phyloP scores from a whole-genome alignment of 2,113 vertebrate genomes.

The Ibidorhyncha struthersii region DNA sequence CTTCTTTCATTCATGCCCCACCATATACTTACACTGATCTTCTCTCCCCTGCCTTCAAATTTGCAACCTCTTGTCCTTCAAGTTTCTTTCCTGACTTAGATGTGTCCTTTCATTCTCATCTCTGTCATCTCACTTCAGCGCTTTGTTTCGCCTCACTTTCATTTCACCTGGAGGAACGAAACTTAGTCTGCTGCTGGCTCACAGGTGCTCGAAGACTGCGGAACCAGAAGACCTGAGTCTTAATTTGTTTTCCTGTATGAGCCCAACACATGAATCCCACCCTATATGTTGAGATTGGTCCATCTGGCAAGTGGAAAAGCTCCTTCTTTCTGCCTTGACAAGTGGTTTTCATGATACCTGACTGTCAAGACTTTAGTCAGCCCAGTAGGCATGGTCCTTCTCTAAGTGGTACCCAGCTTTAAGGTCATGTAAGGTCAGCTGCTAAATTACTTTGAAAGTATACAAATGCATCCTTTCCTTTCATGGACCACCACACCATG shows the following conservation, averaged over 20 bases:
- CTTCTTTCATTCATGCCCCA: not conserved
- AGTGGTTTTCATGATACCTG: not conserved
- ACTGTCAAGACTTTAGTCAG: not conserved
- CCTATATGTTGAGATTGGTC: not conserved
- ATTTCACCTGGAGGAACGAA: accelerated
- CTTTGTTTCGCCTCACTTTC: not conserved
- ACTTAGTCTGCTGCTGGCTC: not conserved
- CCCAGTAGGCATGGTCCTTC: not conserved
- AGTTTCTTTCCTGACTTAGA: not conserved
- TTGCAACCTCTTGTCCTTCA: not conserved
- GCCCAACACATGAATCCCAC: accelerated
- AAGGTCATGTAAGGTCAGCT: not conserved
- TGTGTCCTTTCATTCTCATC: not conserved
- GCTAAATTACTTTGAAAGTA: not conserved
- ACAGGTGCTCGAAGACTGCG: accelerated
- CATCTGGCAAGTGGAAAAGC: not conserved
- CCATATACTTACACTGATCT: not conserved
- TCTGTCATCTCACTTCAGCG: not conserved
- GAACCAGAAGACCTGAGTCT: not conserved
- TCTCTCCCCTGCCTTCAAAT: not conserved
- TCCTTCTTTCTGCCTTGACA: not conserved
- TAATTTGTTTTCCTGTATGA: not conserved
- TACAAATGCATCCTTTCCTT: not conserved
- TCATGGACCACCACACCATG: not conserved
- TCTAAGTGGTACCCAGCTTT: not conserved